phyloP scores from a whole-genome alignment of 2,113 vertebrate species.

The Pongo abelii region DNA sequence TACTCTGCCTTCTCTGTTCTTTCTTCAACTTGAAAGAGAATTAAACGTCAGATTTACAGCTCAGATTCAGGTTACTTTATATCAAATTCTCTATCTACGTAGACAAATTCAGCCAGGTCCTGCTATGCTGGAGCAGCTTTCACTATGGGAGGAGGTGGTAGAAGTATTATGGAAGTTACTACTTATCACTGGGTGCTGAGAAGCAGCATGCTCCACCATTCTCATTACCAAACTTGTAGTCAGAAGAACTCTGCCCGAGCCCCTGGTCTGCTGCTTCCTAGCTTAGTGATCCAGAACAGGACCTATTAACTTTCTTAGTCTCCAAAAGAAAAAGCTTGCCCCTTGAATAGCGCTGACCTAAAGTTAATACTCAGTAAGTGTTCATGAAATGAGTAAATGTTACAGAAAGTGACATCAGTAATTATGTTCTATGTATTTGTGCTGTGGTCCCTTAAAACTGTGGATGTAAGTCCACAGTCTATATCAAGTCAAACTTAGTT shows the following conservation, averaged over 20 bases:
- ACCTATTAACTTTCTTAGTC: neutral
- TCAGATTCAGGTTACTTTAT: neutral
- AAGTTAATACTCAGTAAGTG: neutral
- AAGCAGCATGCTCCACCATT: neutral
- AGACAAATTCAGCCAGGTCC: neutral
- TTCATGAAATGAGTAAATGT: conserved; percentile 33
- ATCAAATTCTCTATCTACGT: neutral
- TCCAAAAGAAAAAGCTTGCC: neutral
- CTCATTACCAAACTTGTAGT: neutral
- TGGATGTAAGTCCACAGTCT: neutral
- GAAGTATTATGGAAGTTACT: neutral
- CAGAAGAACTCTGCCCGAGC: neutral
- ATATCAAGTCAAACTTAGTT: neutral
- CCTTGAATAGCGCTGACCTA: neutral
- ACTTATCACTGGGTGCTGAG: neutral
- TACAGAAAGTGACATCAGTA: neutral
- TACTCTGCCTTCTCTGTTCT: neutral
- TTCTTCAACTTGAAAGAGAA: conserved; percentile 1
- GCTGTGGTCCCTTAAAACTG: neutral
- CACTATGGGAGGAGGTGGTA: neutral
- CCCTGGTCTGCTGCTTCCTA: neutral
- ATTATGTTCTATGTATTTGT: neutral
- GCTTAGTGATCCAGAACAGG: neutral
- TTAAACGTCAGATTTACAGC: neutral
- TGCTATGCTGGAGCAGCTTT: neutral